Conservation (phyloP, 2,888 invertebrate genomes). For the Pachycephus smyrnensis region DNA sequence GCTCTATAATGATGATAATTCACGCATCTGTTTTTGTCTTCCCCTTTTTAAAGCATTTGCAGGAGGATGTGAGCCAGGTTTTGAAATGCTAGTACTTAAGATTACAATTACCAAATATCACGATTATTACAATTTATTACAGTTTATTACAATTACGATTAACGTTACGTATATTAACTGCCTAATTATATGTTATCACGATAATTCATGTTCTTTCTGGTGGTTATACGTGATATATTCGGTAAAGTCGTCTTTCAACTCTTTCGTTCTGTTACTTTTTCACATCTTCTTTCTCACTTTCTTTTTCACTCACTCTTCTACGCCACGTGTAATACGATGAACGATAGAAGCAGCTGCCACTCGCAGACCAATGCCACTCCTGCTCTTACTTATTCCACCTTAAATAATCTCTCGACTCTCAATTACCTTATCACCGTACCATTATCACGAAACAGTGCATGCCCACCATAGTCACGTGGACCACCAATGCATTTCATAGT, state of each 20-base stretch:
- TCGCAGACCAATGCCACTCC: neutral
- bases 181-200: constrained; percentile 53
- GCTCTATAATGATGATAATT: constrained; percentile 38
- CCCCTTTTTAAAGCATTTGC: constrained; percentile 65
- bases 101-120: constrained; percentile 19
- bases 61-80: constrained; percentile 67
- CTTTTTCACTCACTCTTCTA: constrained; percentile 55
- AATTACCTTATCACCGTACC: neutral
- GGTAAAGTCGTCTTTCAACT: constrained; percentile 35
- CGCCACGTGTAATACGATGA: constrained; percentile 53
- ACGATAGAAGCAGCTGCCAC: constrained; percentile 23
- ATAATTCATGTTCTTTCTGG: constrained; percentile 60
- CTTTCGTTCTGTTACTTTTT: neutral
- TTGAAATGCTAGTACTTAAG: constrained; percentile 65
- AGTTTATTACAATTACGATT: constrained; percentile 44
- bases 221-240: constrained; percentile 56
- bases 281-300: constrained; percentile 50
- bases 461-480: neutral
- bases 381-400: neutral
- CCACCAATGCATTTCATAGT: too few relatives aligned
- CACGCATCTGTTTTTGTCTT: constrained; percentile 63
- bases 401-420: neutral
- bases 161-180: neutral
- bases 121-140: constrained; percentile 34
- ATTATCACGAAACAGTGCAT: neutral